Percentiles rank a stretch among this genome's conserved stretches.
phyloP scores from a whole-genome alignment of 2,888 invertebrate species.

The Aspidiotus destructor region DNA sequence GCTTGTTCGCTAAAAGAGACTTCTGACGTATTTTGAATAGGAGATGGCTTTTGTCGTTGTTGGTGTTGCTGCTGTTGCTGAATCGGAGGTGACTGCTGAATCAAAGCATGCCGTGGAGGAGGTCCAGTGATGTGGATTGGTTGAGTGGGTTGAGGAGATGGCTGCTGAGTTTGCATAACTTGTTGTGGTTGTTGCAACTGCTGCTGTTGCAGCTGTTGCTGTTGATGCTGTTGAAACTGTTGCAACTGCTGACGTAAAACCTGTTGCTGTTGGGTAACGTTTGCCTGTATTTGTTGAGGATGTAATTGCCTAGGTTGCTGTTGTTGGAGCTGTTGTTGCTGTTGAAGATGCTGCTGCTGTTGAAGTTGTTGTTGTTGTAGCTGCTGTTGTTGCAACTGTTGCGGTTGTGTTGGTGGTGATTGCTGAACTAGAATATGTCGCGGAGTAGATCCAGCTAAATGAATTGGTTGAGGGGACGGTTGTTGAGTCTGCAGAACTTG shows the following conservation, averaged over 20 bases:
- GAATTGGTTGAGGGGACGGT: conserved; percentile 8
- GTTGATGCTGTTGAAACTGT: conserved; percentile 35
- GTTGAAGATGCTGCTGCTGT: conserved; percentile 37
- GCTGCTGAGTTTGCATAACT: conserved; percentile 38
- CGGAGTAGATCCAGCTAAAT: conserved; percentile 40
- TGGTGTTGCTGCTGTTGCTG: conserved; percentile 11
- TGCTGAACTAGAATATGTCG: conserved; percentile 45
- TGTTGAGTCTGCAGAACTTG: conserved; percentile 16
- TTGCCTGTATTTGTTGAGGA: conserved; percentile 41
- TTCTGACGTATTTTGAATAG: conserved; percentile 17
- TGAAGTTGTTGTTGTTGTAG: conserved; percentile 36
- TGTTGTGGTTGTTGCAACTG: conserved; percentile 40
- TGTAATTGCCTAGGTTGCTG: conserved; percentile 35
- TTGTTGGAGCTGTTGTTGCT: conserved; percentile 36
- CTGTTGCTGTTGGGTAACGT: conserved; percentile 37
- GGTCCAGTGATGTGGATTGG: conserved; percentile 37
- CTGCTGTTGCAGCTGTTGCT: conserved; percentile 18
- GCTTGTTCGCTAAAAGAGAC: conserved; percentile 21
- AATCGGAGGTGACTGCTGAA: conserved; percentile 40
- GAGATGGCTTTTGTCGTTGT: conserved; percentile 13
- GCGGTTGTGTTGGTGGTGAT: conserved; percentile 30
- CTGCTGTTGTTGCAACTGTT: conserved; percentile 23
- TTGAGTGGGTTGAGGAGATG: conserved; percentile 10
- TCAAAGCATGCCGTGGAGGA: conserved; percentile 45
- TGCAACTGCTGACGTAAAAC: conserved; percentile 40